These are phyloP conservation scores for Puffinus mauretanicus DNA, from an alignment of 2,113 vertebrate genomes.

Conservation along the genomic window DNA sequence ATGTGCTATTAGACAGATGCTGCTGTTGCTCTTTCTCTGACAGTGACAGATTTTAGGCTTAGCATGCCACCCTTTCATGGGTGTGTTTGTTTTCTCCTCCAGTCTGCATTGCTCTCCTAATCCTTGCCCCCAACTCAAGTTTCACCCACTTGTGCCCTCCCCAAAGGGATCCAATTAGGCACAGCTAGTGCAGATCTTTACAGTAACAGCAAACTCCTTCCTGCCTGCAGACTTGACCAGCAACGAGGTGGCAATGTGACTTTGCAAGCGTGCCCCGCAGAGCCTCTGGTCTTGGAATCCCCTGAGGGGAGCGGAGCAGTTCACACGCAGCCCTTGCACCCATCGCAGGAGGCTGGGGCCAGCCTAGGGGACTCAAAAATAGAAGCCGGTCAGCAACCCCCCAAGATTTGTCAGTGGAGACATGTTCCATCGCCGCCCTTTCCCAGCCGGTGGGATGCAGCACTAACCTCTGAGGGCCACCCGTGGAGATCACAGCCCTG, in stretches of 20 bases:
- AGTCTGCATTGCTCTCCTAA: constrained; percentile 28
- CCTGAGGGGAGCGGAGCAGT: not conserved
- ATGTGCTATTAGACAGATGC: constrained; percentile 58
- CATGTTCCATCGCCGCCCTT: not conserved
- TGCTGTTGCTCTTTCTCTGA: constrained; percentile 57
- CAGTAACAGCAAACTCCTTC: not conserved
- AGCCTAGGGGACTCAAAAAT: not conserved
- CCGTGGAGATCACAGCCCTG: not conserved
- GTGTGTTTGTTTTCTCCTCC: constrained; percentile 53
- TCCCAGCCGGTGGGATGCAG: not conserved
- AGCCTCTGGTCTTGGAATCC: not conserved
- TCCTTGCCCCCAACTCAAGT: constrained; percentile 9
- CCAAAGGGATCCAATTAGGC: not conserved
- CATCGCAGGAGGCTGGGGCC: not conserved
- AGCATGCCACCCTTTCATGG: constrained; percentile 25
- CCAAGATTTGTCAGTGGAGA: not conserved
- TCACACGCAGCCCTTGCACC: not conserved
- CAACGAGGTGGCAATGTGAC: not conserved
- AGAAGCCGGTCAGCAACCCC: not conserved
- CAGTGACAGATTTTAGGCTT: constrained; percentile 54
- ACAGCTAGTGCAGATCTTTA: not conserved
- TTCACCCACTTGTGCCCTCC: not conserved
- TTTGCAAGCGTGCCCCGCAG: not conserved
- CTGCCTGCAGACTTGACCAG: not conserved
- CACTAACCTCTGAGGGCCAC: not conserved